Evolutionary conservation across 2,113 vertebrate species (phyloP), one percentile per base, ranked within the genome.

Genomic region (Acinonyx jubatus): DNA sequence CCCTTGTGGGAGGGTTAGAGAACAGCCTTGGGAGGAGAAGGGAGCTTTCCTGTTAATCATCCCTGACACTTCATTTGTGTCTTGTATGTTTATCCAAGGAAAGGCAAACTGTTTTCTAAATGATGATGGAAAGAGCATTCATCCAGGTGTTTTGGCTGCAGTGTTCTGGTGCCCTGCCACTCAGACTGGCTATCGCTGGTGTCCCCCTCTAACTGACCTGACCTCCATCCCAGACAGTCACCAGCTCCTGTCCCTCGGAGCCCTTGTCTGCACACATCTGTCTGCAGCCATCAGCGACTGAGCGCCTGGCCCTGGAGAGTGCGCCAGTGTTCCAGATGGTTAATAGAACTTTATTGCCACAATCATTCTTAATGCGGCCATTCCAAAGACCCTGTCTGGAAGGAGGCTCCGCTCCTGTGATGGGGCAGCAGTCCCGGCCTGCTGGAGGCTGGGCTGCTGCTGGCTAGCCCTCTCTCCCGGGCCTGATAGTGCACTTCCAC

Each of bases 271-370:
- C 71, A 73, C 68, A 91, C 94, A 97, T 97, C 94, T 97, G 96
- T 97, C 0, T 23, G 79, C 90, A 81, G 82, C 84, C 76, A 88
- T 96, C 86, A 93, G 55, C 14, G 3, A 45, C 84, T 1, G 25
- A 79, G 45, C 0, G 29, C 29, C 84, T 55, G 69, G 95, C 89
- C 96, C 92, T 55, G 74, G 74, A 97, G 94, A 95, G 95, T 0
- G 0, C 1, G 5, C 5, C 27, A 48, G 74, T 90, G 81, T 48
- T 98, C 97, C 98, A 98, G 97, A 98, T 97, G 96, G 98, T 94
- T 98, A 95, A 98, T 97, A 89, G 97, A 96, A 95, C 82, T 94
- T 98, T 97, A 98, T 97, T 93, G 91, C 88, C 19, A 89, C 94
- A 73, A 96, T 98, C 82, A 93, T 94, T 98, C 95, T 97, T 97